phyloP scores from a whole-genome alignment of 1,140 invertebrate genomes.

The Drosophila triauraria region DNA sequence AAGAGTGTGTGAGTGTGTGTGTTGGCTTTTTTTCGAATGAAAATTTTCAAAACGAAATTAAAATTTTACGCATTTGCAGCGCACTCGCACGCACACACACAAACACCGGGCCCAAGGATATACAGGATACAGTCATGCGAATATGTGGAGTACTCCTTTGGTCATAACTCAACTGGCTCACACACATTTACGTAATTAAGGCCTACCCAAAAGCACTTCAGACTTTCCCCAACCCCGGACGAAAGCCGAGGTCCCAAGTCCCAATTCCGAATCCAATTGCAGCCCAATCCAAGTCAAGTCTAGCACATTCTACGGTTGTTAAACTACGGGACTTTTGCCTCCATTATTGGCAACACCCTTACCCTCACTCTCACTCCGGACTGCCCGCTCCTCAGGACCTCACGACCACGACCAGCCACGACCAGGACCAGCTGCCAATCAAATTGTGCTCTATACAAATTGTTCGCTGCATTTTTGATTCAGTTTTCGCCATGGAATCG shows the following conservation, averaged over 20 bases:
- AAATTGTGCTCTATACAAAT: slow-evolving; percentile 74
- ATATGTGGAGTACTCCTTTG: slow-evolving; percentile 71
- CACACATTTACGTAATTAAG: slow-evolving; percentile 81
- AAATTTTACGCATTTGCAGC: slow-evolving; percentile 78
- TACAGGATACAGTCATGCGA: slow-evolving; percentile 42
- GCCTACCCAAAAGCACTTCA: slow-evolving; percentile 80
- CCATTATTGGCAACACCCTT: slow-evolving; percentile 60
- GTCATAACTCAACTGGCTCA: slow-evolving; percentile 75
- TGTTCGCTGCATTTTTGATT: slow-evolving; percentile 78
- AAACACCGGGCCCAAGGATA: not conserved
- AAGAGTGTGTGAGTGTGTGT: slow-evolving; percentile 22
- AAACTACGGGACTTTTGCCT: slow-evolving; percentile 43
- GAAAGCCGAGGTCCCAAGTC: slow-evolving; percentile 18
- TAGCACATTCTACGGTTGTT: slow-evolving; percentile 41
- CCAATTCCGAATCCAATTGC: slow-evolving; percentile 27
- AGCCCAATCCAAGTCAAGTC: slow-evolving; percentile 24
- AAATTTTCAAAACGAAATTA: slow-evolving; percentile 83
- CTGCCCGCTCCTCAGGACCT: not conserved
- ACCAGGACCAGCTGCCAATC: slow-evolving; percentile 63
- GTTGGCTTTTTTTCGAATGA: slow-evolving; percentile 61
- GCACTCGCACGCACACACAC: slow-evolving; percentile 42
- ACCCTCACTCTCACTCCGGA: not conserved
- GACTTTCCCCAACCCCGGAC: slow-evolving; percentile 58
- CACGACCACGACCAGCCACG: not conserved
- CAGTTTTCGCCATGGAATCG: slow-evolving; percentile 59